Conservation (phyloP, 2,888 invertebrate genomes). For the Helleia helle region DNA sequence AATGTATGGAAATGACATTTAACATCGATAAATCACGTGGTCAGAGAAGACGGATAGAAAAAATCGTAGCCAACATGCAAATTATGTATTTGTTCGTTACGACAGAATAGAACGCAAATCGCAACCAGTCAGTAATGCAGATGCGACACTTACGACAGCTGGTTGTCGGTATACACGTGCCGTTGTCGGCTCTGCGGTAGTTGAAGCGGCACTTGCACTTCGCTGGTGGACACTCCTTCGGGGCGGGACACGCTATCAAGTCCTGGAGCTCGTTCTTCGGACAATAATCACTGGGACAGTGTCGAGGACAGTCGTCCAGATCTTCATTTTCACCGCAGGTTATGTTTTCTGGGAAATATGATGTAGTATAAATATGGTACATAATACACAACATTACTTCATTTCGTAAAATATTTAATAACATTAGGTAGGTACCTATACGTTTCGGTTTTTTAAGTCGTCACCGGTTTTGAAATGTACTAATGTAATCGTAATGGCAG, state of each 20-base stretch:
- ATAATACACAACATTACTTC: background rate
- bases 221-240: conserved; percentile 25
- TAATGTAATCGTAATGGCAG: no score
- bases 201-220: conserved; percentile 37
- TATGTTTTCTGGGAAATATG: background rate
- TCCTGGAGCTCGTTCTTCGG: background rate
- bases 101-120: no score
- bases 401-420: no score
- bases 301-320: background rate
- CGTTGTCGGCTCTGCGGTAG: conserved; percentile 29
- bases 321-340: background rate
- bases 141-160: conserved; percentile 31
- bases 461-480: no score
- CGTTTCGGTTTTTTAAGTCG: no score
- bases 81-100: no score
- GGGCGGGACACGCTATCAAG: conserved; percentile 13
- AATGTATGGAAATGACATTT: no score
- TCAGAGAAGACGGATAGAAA: no score
- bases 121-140: no score
- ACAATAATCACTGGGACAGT: background rate
- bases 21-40: no score
- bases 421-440: no score
- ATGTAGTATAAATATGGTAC: background rate
- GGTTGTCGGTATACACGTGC: conserved; percentile 30
- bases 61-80: no score